These are phyloP conservation scores for Hoplodrina ambigua DNA, from an alignment of 2,888 invertebrate genomes.

Conservation along the genomic window DNA sequence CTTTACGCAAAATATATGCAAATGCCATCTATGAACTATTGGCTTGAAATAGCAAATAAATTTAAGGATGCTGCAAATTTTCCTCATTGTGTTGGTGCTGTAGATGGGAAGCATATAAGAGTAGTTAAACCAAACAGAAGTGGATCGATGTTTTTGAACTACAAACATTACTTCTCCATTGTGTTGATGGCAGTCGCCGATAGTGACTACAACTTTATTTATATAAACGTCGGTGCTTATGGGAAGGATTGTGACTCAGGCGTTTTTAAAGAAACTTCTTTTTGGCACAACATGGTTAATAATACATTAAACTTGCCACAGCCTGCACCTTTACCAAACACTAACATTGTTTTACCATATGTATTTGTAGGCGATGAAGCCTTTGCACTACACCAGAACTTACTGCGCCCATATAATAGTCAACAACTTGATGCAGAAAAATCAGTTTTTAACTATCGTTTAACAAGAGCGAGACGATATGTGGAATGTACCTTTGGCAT, in stretches of 20 bases:
- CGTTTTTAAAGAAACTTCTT: conserved; percentile 12
- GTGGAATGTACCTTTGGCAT: conserved; percentile 28
- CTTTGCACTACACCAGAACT: conserved; percentile 35
- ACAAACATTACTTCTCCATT: conserved; percentile 24
- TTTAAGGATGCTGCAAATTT: conserved; percentile 25
- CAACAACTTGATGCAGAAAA: neutral
- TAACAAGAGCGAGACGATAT: conserved; percentile 42
- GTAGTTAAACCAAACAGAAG: conserved; percentile 52
- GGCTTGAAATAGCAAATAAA: conserved; percentile 48
- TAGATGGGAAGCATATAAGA: conserved; percentile 63
- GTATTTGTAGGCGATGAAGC: conserved; percentile 1
- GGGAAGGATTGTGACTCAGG: conserved; percentile 45
- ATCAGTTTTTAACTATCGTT: conserved; percentile 7
- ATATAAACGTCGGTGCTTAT: conserved; percentile 41
- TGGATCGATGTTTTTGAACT: conserved; percentile 33
- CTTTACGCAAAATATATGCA: conserved; percentile 44
- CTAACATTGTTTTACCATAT: too few species aligned
- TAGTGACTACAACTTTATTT: conserved; percentile 53
- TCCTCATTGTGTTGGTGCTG: conserved; percentile 56
- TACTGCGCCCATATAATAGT: conserved; percentile 44
- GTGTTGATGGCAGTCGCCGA: conserved; percentile 40
- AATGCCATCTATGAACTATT: conserved; percentile 37
- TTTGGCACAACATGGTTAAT: too few species aligned
- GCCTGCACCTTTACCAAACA: too few species aligned
- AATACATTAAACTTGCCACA: too few species aligned